Evolutionary conservation across 2,888 invertebrate genomes (phyloP).

Genomic region (Homarus gammarus): DNA sequence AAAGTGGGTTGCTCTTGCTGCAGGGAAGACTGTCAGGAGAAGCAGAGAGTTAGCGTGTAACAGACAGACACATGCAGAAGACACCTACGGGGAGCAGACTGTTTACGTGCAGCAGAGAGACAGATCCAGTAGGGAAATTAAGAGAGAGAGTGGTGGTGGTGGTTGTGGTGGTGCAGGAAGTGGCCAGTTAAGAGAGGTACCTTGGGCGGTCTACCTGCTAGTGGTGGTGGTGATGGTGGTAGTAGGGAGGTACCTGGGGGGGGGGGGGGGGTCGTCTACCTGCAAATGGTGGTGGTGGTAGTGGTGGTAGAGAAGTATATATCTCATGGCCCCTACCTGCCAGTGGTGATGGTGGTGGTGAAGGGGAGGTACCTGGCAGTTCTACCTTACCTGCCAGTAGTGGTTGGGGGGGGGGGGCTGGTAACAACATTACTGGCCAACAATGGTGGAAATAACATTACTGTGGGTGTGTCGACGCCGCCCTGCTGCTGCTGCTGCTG

Average conservation of each 20-base stretch:
- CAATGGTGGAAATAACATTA: conserved; percentile 56
- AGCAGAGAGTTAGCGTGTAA: no score
- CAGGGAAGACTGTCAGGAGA: no score
- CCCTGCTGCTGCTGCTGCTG: neutral
- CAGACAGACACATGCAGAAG: neutral
- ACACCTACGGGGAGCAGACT: no score
- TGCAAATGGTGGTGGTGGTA: no score
- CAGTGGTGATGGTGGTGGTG: no score
- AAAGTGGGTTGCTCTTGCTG: no score
- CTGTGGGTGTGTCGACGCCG: neutral
- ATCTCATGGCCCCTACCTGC: no score
- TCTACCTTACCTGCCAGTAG: no score
- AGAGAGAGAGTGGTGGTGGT: no score
- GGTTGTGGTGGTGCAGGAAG: neutral
- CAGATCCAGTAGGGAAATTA: no score
- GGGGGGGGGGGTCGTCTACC: neutral
- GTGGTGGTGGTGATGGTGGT: neutral
- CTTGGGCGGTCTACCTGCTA: neutral
- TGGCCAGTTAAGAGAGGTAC: neutral
- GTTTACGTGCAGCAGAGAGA: no score
- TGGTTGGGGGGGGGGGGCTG: neutral
- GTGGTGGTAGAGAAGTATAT: no score
- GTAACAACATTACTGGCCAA: conserved; percentile 35
- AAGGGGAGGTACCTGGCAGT: neutral
- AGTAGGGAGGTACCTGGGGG: neutral